A percentile compares a stretch with the other conserved stretches of the same genome.
Conservation (phyloP, 2,888 invertebrate species). For the Stenichneumon culpator region DNA sequence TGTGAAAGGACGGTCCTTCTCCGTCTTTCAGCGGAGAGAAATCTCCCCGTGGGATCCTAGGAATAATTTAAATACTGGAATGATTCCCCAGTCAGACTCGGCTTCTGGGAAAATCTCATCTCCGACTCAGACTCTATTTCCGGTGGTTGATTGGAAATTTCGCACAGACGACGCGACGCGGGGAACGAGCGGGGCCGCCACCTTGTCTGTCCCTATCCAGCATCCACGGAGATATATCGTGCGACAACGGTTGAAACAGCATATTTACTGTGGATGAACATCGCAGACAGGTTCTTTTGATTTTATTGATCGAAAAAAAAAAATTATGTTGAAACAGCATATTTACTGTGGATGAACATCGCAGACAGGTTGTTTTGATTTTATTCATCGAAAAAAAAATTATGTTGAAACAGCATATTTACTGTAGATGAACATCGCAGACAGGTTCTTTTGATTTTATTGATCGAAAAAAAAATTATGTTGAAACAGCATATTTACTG, state of each 20-base stretch:
- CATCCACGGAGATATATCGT: slow-evolving; percentile 8
- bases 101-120: slow-evolving; percentile 76
- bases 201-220: slow-evolving; percentile 28
- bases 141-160: slow-evolving; percentile 79
- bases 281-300: neutral
- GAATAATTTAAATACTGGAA: slow-evolving; percentile 63
- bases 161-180: slow-evolving; percentile 53
- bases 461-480: neutral
- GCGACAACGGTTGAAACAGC: neutral
- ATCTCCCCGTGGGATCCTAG: slow-evolving; percentile 46
- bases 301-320: neutral
- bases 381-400: neutral
- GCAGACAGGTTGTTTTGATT: neutral
- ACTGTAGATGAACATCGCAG: neutral
- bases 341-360: neutral
- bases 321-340: neutral
- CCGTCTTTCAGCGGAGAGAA: neutral
- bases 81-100: slow-evolving; percentile 57
- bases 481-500: neutral
- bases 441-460: neutral
- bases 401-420: neutral
- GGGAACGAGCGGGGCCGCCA: slow-evolving; percentile 3
- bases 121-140: slow-evolving; percentile 80
- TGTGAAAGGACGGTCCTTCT: neutral
- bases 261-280: neutral